phyloP scores from a whole-genome alignment of 2,113 vertebrate genomes.

The Aramus guarauna region DNA sequence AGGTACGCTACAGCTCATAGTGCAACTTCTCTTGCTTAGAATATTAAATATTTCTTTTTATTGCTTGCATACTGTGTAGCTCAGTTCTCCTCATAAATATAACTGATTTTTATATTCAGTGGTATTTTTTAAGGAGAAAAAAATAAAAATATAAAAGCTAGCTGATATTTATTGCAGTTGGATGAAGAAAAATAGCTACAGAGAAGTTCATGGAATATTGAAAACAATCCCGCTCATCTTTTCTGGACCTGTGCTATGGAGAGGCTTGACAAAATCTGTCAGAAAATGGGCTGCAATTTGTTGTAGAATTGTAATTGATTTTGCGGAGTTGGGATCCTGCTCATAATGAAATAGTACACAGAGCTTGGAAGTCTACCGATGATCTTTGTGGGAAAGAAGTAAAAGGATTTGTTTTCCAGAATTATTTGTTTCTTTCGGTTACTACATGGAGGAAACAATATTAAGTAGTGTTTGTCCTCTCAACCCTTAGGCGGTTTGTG shows the following conservation, averaged over 20 bases:
- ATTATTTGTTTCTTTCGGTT: background rate
- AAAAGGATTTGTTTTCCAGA: background rate
- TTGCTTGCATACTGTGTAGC: background rate
- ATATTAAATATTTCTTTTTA: background rate
- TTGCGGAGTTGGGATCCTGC: background rate
- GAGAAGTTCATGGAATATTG: background rate
- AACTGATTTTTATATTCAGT: background rate
- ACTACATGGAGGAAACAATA: background rate
- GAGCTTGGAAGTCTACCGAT: background rate
- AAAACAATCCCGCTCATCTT: background rate
- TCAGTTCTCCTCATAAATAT: background rate
- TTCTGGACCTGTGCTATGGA: background rate
- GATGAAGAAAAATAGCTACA: background rate
- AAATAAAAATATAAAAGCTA: background rate
- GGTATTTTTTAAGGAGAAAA: background rate
- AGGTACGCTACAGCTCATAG: conserved; percentile 71
- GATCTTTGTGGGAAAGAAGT: background rate
- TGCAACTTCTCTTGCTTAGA: background rate
- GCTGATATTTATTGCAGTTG: background rate
- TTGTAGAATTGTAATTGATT: background rate
- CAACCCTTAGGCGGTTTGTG: background rate
- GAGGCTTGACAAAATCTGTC: background rate
- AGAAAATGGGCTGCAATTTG: background rate
- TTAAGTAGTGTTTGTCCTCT: background rate
- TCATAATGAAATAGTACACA: background rate